These are phyloP conservation scores for Lutjanus argentimaculatus DNA, from an alignment of 2,797 vertebrate genomes.

Conservation along the genomic window DNA sequence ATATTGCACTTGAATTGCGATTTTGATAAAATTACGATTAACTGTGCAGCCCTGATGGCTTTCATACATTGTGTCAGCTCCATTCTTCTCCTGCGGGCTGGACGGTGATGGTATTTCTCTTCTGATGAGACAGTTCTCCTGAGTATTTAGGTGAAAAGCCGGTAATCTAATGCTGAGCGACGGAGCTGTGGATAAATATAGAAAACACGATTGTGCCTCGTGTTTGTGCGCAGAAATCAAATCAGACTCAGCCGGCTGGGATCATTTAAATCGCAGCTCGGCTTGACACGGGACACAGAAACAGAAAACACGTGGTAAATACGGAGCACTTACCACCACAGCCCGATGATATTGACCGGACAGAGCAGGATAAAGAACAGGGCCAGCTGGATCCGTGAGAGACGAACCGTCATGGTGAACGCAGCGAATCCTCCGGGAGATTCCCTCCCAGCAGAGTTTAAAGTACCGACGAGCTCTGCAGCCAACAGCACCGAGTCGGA, in stretches of 20 bases:
- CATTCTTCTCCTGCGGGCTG: not conserved
- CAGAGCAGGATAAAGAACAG: constrained; percentile 94
- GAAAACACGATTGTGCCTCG: constrained; percentile 3
- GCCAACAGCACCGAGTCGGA: constrained; percentile 29
- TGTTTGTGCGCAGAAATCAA: constrained; percentile 26
- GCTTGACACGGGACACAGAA: constrained; percentile 13
- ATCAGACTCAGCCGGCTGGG: not conserved
- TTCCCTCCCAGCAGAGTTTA: constrained; percentile 44
- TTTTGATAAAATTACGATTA: too few species aligned
- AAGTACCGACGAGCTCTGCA: constrained; percentile 50
- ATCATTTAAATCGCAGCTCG: not conserved
- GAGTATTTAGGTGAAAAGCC: constrained; percentile 47
- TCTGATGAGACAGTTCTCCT: not conserved
- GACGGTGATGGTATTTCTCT: not conserved
- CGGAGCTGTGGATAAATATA: constrained; percentile 16
- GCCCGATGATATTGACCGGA: constrained; percentile 94
- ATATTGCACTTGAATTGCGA: too few species aligned
- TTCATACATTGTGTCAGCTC: too few species aligned
- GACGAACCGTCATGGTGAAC: constrained; percentile 87
- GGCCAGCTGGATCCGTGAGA: constrained; percentile 91
- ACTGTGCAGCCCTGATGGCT: too few species aligned
- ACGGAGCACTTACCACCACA: constrained; percentile 92
- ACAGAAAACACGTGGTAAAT: constrained; percentile 65
- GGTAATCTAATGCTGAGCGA: constrained; percentile 15
- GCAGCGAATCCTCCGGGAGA: constrained; percentile 62